phyloP scores from a whole-genome alignment of 2,888 invertebrate genomes.

The Mechanitis mazaeus region DNA sequence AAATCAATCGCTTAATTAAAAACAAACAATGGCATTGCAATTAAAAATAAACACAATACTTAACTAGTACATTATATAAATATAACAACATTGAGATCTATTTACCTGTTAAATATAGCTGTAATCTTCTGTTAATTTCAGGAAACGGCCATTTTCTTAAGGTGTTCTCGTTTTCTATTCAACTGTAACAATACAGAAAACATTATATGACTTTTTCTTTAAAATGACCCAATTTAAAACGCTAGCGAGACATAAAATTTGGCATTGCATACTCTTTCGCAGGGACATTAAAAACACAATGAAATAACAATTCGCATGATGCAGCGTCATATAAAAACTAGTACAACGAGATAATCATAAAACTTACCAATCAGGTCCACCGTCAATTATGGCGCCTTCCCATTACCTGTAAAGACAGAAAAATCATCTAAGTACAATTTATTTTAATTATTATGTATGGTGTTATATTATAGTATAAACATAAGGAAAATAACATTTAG shows the following conservation, averaged over 20 bases:
- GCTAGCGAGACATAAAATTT: conserved; percentile 34
- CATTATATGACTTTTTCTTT: conserved; percentile 33
- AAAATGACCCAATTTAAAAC: conserved; percentile 20
- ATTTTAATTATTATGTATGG: background rate
- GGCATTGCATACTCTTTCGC: conserved; percentile 35
- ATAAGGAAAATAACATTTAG: too few species aligned
- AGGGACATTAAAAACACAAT: conserved; percentile 18
- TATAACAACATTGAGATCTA: conserved; percentile 7
- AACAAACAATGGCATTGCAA: conserved; percentile 17
- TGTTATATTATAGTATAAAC: too few species aligned
- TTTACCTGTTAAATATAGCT: conserved; percentile 21
- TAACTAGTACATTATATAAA: background rate
- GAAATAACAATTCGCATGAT: conserved; percentile 36
- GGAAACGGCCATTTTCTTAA: background rate
- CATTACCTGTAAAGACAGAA: conserved; percentile 27
- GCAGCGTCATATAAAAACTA: conserved; percentile 32
- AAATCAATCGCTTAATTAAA: conserved; percentile 11
- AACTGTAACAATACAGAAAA: conserved; percentile 43
- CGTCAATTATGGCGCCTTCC: conserved; percentile 10
- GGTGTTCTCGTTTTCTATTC: background rate
- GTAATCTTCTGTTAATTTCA: background rate
- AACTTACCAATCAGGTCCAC: conserved; percentile 31
- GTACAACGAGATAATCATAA: conserved; percentile 24
- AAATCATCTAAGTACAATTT: background rate
- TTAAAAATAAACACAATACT: background rate